These are phyloP conservation scores for Sparidentex hasta DNA, from an alignment of 2,797 vertebrate genomes.

Conservation along the genomic window DNA sequence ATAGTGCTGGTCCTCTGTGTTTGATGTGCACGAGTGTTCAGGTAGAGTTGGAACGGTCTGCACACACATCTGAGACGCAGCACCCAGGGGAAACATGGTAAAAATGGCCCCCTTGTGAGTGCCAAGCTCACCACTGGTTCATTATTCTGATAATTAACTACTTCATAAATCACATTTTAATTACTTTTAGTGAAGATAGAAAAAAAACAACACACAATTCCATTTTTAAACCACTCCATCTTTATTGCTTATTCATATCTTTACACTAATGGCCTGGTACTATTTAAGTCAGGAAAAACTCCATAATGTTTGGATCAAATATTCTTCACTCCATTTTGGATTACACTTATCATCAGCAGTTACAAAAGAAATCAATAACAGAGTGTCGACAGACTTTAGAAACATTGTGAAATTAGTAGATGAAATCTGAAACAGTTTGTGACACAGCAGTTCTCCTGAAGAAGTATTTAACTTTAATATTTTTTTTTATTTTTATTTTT, in stretches of 20 bases:
- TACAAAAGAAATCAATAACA: conserved; percentile 52
- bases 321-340: conserved; percentile 48
- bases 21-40: no score
- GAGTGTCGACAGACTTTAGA: conserved; percentile 35
- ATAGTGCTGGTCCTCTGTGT: no score
- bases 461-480: background rate
- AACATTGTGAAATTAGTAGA: conserved; percentile 43
- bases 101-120: no score
- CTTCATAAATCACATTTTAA: background rate
- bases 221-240: conserved; percentile 57
- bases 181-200: background rate
- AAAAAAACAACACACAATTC: background rate
- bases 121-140: background rate
- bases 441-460: conserved; percentile 48
- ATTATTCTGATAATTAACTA: no score
- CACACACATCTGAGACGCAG: no score
- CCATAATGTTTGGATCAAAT: conserved; percentile 50
- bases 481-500: conserved; percentile 3
- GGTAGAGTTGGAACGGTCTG: no score
- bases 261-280: conserved; percentile 64
- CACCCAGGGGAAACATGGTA: no score
- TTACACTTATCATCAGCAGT: conserved; percentile 56
- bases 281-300: conserved; percentile 55
- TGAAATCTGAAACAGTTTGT: conserved; percentile 39
- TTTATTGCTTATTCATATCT: conserved; percentile 77